Evolutionary conservation across 2,888 invertebrate species (phyloP), one percentile per base, ranked within the genome.

Genomic region (Parnassius glacialis): DNA sequence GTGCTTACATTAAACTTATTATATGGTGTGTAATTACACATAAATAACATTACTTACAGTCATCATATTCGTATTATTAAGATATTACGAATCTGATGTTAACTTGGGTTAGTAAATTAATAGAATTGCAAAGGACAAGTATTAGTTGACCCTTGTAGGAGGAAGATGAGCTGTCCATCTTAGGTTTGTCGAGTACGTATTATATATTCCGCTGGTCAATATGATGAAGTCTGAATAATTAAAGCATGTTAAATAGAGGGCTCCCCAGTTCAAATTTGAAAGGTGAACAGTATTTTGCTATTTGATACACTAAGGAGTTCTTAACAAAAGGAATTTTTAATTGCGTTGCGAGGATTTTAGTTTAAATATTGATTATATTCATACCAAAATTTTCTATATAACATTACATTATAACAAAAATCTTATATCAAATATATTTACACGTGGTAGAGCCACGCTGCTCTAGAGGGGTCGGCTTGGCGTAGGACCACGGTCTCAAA

Each of bases 241-340:
- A 85, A 16, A 73, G 67, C 73, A 79, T 79, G 79, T 85, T 87
- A 87, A 88, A 88, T 82, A 83, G 75, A 83, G 78, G 83, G 83
- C 76, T 76, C 73, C 75, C 75, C 79, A 78, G 75, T 87, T 88
- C 87, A 87, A 87, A 87, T 88, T 87, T 83, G 84, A 76, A 78
- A 76, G 81, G 78, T 78, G 80, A 79, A 82, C 85, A 85, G 85
- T 85, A 87, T 86, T 87, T 84, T 82, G 84, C 73, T 73, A 77
- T 78, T 71, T 77, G 78, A 83, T 78, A 79, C 68, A 57, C 70
- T 43, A 67, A 74, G 77, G 81, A 81, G 81, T 69, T 70, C 68
- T 73, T 71, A 61, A 74, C 75, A 81, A 83, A 82, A 79, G 76
- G 84, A 81, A 83, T 81, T 74, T 74, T 74, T 80, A 81, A 84